Conservation (phyloP, 2,113 vertebrate genomes). For the Aldabrachelys gigantea region DNA sequence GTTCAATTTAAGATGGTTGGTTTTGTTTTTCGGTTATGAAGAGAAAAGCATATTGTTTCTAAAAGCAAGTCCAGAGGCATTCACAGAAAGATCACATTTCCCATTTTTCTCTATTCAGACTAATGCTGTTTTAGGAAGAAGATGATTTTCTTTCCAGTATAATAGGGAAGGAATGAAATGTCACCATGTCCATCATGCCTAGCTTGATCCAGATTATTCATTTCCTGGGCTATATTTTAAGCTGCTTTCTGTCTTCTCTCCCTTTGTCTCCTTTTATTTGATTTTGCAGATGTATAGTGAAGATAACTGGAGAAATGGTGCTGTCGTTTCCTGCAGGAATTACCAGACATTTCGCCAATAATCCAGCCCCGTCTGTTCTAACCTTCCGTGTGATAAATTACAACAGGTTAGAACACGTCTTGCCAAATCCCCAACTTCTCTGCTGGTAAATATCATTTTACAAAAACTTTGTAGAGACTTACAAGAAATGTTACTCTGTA, state of each 20-base stretch:
- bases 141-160: fast-evolving
- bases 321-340: slow-evolving; percentile 96
- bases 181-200: fast-evolving
- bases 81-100: neutral
- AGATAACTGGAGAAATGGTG: slow-evolving; percentile 97
- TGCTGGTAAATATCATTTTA: slow-evolving; percentile 88
- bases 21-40: neutral
- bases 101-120: neutral
- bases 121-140: fast-evolving
- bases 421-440: slow-evolving; percentile 97
- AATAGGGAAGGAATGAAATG: fast-evolving
- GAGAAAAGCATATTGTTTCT: neutral
- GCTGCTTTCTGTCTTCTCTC: neutral
- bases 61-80: neutral
- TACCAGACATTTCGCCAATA: slow-evolving; percentile 95
- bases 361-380: slow-evolving; percentile 90
- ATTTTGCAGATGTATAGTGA: slow-evolving; percentile 90
- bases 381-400: slow-evolving; percentile 95
- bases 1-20: neutral
- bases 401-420: slow-evolving; percentile 93
- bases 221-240: neutral
- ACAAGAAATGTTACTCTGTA: neutral
- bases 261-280: neutral
- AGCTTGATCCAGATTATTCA: fast-evolving
- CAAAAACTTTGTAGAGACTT: neutral